Evolutionary conservation across 2,888 invertebrate species (phyloP).

Genomic region (Standfussiana lucernea): DNA sequence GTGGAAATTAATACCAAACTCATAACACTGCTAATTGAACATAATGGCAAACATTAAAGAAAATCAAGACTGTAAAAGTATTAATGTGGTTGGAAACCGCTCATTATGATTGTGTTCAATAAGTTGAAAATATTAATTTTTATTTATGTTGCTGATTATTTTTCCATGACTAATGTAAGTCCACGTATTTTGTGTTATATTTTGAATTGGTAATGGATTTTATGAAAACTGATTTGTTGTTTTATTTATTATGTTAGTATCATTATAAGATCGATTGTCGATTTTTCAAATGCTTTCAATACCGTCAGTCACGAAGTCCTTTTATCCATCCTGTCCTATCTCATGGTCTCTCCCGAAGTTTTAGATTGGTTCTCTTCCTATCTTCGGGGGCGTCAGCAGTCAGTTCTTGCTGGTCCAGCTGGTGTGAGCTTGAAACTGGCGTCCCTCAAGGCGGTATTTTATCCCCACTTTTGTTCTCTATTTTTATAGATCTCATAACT

Average conservation of each 20-base stretch:
- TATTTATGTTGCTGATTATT: constrained; percentile 52
- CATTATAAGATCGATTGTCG: no score
- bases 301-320: no score
- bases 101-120: constrained; percentile 49
- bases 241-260: constrained; percentile 1
- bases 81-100: constrained; percentile 43
- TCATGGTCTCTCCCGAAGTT: no score
- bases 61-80: constrained; percentile 62
- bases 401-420: no score
- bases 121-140: constrained; percentile 48
- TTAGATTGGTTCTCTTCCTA: no score
- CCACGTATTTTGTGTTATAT: constrained; percentile 23
- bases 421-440: no score
- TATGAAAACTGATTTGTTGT: background rate
- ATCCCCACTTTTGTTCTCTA: no score
- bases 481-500: no score
- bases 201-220: constrained; percentile 32
- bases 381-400: no score
- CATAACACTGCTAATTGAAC: constrained; percentile 49
- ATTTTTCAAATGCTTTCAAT: no score
- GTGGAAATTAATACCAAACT: constrained; percentile 38
- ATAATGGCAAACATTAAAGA: constrained; percentile 49
- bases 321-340: no score
- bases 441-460: no score
- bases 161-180: constrained; percentile 58